A percentile compares a stretch with the other conserved stretches of the same genome.
phyloP scores from a whole-genome alignment of 2,797 vertebrate genomes.

The Cetoscarus ocellatus region DNA sequence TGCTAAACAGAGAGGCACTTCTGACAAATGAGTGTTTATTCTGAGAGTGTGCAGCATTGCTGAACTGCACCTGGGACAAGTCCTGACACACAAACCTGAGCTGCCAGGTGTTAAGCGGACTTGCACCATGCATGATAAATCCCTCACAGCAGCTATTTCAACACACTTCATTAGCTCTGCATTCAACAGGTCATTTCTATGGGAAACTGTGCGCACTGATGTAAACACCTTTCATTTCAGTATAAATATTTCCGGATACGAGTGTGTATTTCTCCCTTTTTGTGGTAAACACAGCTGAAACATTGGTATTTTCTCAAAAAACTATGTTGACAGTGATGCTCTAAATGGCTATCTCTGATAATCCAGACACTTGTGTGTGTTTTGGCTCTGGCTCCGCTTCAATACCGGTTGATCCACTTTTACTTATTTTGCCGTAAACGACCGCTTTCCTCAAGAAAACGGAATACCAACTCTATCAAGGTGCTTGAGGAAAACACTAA shows the following conservation, averaged over 20 bases:
- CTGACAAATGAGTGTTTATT: neutral
- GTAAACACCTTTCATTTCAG: conserved; percentile 4
- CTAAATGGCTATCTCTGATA: neutral
- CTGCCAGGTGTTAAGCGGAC: neutral
- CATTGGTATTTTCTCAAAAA: neutral
- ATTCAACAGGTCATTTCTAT: neutral
- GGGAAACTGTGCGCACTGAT: neutral
- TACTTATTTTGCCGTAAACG: neutral
- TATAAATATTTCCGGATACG: conserved; percentile 7
- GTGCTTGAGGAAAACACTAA: neutral
- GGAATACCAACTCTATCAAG: neutral
- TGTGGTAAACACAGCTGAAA: conserved; percentile 5
- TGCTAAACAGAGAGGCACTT: neutral
- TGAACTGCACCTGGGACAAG: conserved; percentile 45
- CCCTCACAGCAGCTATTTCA: neutral
- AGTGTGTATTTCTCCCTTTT: neutral
- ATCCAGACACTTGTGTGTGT: neutral
- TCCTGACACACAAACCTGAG: conserved; percentile 50
- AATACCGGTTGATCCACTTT: conserved; percentile 1
- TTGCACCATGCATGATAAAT: neutral
- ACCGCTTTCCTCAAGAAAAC: neutral
- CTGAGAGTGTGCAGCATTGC: conserved; percentile 16
- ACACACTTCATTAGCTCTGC: neutral
- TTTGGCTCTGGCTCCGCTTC: neutral
- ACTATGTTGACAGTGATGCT: neutral